These are phyloP conservation scores for Narcine bancroftii DNA, from an alignment of 2,113 vertebrate genomes.

Conservation along the genomic window DNA sequence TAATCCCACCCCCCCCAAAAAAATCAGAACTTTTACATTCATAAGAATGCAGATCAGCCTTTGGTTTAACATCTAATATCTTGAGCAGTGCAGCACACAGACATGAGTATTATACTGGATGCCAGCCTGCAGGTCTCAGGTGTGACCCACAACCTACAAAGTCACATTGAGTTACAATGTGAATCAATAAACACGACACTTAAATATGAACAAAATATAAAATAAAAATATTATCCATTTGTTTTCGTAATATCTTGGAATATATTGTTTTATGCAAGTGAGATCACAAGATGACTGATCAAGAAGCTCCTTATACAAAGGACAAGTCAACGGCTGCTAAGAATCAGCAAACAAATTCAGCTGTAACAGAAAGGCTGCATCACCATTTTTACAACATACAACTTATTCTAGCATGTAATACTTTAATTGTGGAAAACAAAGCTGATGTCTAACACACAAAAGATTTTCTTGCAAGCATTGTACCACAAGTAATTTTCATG, in stretches of 20 bases:
- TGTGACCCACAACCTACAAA: too few relatives aligned
- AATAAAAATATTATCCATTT: neutral
- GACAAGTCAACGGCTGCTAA: constrained; percentile 72
- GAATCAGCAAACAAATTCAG: constrained; percentile 83
- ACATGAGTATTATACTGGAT: too few relatives aligned
- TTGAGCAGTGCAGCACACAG: too few relatives aligned
- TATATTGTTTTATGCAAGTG: neutral
- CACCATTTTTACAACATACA: constrained; percentile 75
- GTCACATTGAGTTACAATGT: too few relatives aligned
- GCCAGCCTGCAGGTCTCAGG: too few relatives aligned
- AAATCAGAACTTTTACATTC: too few relatives aligned
- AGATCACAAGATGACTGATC: constrained; percentile 42
- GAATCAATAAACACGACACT: too few relatives aligned
- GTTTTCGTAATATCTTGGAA: constrained; percentile 44
- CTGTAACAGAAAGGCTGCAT: constrained; percentile 65
- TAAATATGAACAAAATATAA: too few relatives aligned
- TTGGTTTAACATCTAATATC: too few relatives aligned
- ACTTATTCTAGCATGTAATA: constrained; percentile 93
- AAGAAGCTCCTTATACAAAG: constrained; percentile 67
- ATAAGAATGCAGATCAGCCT: too few relatives aligned
- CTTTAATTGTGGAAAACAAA: constrained; percentile 95
- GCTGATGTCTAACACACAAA: constrained; percentile 82
- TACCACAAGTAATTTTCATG: constrained; percentile 75
- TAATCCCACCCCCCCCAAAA: too few relatives aligned
- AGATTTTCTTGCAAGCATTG: constrained; percentile 72